Evolutionary conservation across 2,888 invertebrate genomes (phyloP).

Genomic region (Drosophila nr. perissopoda): DNA sequence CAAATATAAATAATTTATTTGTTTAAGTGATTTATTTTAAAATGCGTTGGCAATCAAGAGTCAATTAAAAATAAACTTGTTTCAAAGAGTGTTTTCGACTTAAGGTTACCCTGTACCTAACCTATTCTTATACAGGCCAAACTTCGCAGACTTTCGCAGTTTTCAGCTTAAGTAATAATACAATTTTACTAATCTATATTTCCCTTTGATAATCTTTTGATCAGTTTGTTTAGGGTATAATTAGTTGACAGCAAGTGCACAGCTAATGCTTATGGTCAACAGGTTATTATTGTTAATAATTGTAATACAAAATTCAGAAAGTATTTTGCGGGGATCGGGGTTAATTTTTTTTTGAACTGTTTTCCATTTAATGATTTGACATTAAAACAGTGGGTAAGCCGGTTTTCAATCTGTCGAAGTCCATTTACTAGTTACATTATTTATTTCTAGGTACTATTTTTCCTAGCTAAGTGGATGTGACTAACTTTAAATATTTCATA

Average conservation of each 20-base stretch:
- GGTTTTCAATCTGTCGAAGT: slow-evolving; percentile 67
- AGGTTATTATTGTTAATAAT: slow-evolving; percentile 61
- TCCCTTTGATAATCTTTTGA: neutral
- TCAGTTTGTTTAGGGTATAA: slow-evolving; percentile 8
- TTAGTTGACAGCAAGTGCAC: slow-evolving; percentile 12
- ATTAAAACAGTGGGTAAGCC: slow-evolving; percentile 61
- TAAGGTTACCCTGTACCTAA: neutral
- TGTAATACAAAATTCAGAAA: slow-evolving; percentile 20
- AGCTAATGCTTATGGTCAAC: slow-evolving; percentile 14
- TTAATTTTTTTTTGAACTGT: slow-evolving; percentile 12
- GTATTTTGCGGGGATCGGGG: neutral
- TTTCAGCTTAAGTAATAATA: neutral
- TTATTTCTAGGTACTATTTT: slow-evolving; percentile 50
- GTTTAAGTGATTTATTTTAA: neutral
- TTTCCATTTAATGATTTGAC: slow-evolving; percentile 56
- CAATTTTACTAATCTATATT: neutral
- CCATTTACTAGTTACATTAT: slow-evolving; percentile 29
- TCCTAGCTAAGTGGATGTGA: slow-evolving; percentile 28
- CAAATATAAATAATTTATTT: neutral
- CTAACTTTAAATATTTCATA: slow-evolving; percentile 26
- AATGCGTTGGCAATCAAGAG: neutral
- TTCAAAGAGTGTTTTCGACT: neutral
- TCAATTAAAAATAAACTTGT: neutral
- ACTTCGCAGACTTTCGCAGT: neutral
- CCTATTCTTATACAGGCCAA: too few relatives aligned